Percentiles rank a stretch among this genome's conserved stretches.
phyloP scores from a whole-genome alignment of 2,113 vertebrate species.

The Dipodomys ordii region DNA sequence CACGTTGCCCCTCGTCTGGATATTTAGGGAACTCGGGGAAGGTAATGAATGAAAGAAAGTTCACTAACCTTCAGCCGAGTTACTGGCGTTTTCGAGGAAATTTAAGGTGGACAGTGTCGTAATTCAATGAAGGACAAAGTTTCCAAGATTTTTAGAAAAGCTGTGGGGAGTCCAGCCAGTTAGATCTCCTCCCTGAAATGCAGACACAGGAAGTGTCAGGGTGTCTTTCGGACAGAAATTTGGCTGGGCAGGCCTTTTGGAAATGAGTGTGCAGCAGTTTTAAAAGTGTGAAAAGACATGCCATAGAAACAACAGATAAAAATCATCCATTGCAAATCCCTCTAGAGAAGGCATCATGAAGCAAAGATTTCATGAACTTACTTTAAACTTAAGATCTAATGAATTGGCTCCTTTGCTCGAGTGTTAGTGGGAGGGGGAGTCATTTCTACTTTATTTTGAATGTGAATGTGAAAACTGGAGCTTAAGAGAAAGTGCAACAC shows the following conservation, averaged over 20 bases:
- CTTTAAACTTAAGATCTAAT: constrained; percentile 18
- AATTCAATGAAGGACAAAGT: constrained; percentile 83
- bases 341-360: constrained; percentile 24
- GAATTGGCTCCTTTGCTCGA: background rate
- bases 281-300: constrained; percentile 19
- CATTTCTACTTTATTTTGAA: constrained; percentile 47
- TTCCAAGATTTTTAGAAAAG: constrained; percentile 88
- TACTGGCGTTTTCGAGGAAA: constrained; percentile 91
- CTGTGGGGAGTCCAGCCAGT: constrained; percentile 77
- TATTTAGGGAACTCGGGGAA: background rate
- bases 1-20: constrained; percentile 19
- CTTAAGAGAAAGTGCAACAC: background rate
- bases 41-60: constrained; percentile 48
- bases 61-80: constrained; percentile 94
- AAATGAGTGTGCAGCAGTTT: constrained; percentile 1
- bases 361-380: constrained; percentile 36
- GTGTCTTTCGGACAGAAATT: constrained; percentile 12
- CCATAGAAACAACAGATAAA: constrained; percentile 43
- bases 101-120: constrained; percentile 92
- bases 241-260: background rate
- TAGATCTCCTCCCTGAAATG: constrained; percentile 83
- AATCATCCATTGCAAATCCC: background rate
- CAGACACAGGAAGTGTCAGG: constrained; percentile 72
- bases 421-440: background rate
- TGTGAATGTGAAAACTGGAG: background rate